Evolutionary conservation across 2,888 invertebrate species (phyloP).

Genomic region (Harpalus rufipes): DNA sequence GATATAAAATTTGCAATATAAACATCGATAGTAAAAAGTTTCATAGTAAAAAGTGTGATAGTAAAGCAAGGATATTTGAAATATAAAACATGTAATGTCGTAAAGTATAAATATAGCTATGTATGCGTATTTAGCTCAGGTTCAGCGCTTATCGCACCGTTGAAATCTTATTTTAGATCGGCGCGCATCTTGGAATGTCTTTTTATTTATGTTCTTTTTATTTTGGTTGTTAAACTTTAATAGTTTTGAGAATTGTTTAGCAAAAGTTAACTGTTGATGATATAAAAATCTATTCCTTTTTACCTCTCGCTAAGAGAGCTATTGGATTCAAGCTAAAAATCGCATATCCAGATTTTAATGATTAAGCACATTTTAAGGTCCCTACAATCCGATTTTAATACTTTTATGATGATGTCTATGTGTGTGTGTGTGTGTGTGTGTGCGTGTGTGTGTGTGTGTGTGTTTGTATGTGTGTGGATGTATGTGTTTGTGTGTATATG

Average conservation of each 20-base stretch:
- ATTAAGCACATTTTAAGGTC: no score
- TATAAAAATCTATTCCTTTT: background rate
- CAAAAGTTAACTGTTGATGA: background rate
- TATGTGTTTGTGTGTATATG: no score
- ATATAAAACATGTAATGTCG: background rate
- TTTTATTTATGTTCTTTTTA: background rate
- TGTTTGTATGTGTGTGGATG: no score
- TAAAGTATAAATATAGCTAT: slow-evolving; percentile 2
- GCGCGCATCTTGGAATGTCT: background rate
- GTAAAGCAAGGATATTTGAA: background rate
- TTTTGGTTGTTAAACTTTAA: slow-evolving; percentile 4
- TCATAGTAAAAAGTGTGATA: background rate
- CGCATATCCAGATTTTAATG: no score
- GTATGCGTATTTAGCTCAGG: background rate
- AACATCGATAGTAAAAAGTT: no score
- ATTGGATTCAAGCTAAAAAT: no score
- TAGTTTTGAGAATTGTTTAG: background rate
- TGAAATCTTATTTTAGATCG: slow-evolving; percentile 18
- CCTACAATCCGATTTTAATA: no score
- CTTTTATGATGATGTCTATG: no score
- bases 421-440: no score
- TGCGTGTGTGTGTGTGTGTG: no score
- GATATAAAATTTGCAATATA: background rate
- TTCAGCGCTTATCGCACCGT: background rate
- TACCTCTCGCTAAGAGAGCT: no score